Percentiles rank a stretch among this genome's conserved stretches.
Evolutionary conservation across 1,140 invertebrate genomes (phyloP).

Genomic region (Lordiphosa clarofinis): DNA sequence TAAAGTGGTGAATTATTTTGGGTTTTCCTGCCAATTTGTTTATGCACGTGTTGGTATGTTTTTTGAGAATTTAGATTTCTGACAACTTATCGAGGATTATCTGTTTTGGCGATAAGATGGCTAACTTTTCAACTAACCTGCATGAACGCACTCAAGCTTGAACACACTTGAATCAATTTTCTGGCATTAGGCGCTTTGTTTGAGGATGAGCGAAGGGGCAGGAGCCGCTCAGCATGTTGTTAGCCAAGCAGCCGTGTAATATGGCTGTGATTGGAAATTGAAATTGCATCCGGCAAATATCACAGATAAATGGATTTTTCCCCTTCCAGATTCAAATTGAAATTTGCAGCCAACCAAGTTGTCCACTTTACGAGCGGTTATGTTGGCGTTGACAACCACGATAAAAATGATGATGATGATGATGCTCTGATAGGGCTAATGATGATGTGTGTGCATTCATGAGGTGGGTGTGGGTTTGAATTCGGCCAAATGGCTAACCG

Average conservation of each 20-base stretch:
- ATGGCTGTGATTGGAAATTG: conserved; percentile 74
- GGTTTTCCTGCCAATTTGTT: too few relatives aligned
- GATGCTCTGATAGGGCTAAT: conserved; percentile 34
- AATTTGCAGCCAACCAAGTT: conserved; percentile 38
- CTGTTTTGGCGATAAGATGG: background rate
- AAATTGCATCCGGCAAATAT: conserved; percentile 70
- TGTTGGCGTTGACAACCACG: conserved; percentile 34
- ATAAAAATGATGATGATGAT: conserved; percentile 40
- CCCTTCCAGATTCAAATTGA: conserved; percentile 51
- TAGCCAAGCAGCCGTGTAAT: conserved; percentile 65
- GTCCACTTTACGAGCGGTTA: conserved; percentile 47
- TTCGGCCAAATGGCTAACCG: conserved; percentile 55
- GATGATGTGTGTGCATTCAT: conserved; percentile 36
- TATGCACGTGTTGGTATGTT: background rate
- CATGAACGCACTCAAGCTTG: conserved; percentile 12
- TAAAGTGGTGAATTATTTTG: too few relatives aligned
- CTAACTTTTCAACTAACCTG: conserved; percentile 29
- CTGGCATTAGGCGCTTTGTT: conserved; percentile 34
- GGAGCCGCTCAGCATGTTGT: conserved; percentile 34
- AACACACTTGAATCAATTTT: conserved; percentile 30
- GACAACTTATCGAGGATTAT: background rate
- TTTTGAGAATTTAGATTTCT: too few relatives aligned
- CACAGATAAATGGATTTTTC: conserved; percentile 31
- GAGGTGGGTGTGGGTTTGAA: conserved; percentile 19
- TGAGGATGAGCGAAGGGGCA: conserved; percentile 12